These are phyloP conservation scores for Macropis europaea DNA, from an alignment of 2,888 invertebrate species.

Conservation along the genomic window DNA sequence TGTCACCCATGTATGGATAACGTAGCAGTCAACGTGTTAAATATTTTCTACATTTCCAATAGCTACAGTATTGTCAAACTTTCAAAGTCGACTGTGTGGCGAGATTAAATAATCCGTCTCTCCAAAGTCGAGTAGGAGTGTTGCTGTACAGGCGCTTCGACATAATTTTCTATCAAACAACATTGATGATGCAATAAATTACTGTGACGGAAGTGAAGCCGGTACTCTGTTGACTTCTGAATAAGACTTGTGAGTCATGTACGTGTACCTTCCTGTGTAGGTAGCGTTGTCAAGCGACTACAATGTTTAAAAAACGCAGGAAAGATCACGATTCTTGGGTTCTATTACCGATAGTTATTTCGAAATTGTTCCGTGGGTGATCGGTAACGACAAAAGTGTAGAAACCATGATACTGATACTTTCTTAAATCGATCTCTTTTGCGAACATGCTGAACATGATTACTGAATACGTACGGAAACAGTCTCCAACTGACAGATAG, in stretches of 20 bases:
- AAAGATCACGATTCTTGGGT: neutral
- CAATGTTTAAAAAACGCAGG: neutral
- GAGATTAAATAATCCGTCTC: slow-evolving; percentile 6
- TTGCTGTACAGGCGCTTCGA: slow-evolving; percentile 29
- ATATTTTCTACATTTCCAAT: neutral
- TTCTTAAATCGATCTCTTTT: neutral
- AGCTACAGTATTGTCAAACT: neutral
- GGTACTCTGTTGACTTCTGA: slow-evolving; percentile 48
- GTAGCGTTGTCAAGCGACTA: slow-evolving; percentile 26
- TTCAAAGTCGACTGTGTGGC: neutral
- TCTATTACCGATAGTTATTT: slow-evolving; percentile 9
- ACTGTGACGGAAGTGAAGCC: slow-evolving; percentile 52
- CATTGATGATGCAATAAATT: slow-evolving; percentile 51
- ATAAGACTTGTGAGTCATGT: slow-evolving; percentile 48
- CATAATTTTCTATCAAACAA: slow-evolving; percentile 54
- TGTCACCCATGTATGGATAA: too few relatives aligned
- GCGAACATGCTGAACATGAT: slow-evolving; percentile 6
- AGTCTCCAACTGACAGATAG: neutral
- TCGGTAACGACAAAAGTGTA: neutral
- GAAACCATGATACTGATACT: slow-evolving; percentile 4
- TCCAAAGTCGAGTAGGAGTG: slow-evolving; percentile 41
- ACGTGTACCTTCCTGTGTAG: slow-evolving; percentile 44
- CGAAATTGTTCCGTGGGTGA: neutral
- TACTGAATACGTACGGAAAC: neutral
- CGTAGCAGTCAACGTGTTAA: too few relatives aligned